Percentiles rank a stretch among this genome's conserved stretches.
Evolutionary conservation across 2,888 invertebrate genomes (phyloP).

Genomic region (Phlogophora meticulosa): DNA sequence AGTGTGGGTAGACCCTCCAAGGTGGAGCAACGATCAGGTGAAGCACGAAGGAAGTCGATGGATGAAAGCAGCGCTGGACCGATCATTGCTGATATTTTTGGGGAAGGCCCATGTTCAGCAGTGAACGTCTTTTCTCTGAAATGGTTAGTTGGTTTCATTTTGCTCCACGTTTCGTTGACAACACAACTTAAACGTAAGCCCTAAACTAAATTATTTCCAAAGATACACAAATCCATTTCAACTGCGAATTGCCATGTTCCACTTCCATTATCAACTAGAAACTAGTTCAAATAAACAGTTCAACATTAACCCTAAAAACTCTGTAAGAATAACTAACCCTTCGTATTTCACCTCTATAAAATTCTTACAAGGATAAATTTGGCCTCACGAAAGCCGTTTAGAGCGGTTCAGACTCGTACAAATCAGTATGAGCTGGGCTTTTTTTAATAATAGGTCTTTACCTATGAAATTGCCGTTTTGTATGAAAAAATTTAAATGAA

Average conservation of each 20-base stretch:
- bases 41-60: no score
- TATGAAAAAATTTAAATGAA: no score
- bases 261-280: constrained; percentile 21
- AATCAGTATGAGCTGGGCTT: constrained; percentile 29
- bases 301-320: constrained; percentile 33
- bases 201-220: background rate
- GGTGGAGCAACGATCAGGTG: no score
- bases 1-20: no score
- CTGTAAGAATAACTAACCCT: constrained; percentile 34
- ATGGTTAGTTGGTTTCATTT: no score
- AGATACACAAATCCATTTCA: constrained; percentile 1
- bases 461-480: no score
- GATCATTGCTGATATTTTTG: no score
- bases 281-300: constrained; percentile 35
- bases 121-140: no score
- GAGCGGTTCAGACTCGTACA: constrained; percentile 22
- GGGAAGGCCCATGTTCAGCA: no score
- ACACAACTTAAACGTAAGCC: background rate
- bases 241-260: constrained; percentile 37
- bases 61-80: no score
- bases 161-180: no score
- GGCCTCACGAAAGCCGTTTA: constrained; percentile 28
- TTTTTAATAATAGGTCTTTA: no score
- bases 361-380: constrained; percentile 42
- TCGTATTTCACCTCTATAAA: constrained; percentile 38